Percentiles rank a stretch among this genome's conserved stretches.
phyloP scores from a whole-genome alignment of 2,113 vertebrate species.

The Tretioscincus oriximinensis region DNA sequence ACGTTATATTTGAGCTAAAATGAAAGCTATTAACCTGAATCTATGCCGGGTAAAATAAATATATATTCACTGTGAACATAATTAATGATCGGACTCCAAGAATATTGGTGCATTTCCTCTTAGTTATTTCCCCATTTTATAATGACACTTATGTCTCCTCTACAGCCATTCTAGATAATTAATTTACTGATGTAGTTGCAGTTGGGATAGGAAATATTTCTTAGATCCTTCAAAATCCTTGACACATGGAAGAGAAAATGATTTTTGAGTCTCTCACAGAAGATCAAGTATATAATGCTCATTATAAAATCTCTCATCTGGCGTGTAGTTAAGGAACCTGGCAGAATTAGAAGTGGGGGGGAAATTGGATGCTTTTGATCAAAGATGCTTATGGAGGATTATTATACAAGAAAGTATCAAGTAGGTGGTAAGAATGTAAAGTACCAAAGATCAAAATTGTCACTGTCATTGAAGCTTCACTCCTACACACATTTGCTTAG shows the following conservation, averaged over 20 bases:
- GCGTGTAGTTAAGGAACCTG: conserved; percentile 25
- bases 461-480: neutral
- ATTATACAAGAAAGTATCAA: conserved; percentile 23
- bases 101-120: conserved; percentile 17
- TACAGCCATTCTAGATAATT: neutral
- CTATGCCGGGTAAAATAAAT: conserved; percentile 12
- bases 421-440: conserved; percentile 17
- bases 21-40: conserved; percentile 22
- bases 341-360: conserved; percentile 38
- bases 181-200: conserved; percentile 3
- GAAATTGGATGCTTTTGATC: conserved; percentile 50
- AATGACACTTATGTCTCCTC: conserved; percentile 25
- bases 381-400: conserved; percentile 37
- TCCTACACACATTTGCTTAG: neutral
- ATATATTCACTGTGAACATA: conserved; percentile 15
- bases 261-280: conserved; percentile 24
- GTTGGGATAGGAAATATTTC: conserved; percentile 25
- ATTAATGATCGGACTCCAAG: conserved; percentile 2
- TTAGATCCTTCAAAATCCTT: conserved; percentile 25
- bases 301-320: conserved; percentile 37
- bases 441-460: conserved; percentile 24
- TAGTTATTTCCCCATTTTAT: conserved; percentile 33
- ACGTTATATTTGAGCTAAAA: conserved; percentile 13
- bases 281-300: conserved; percentile 28
- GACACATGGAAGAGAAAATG: conserved; percentile 13